Conservation (phyloP, 2,797 vertebrate species). For the Coregonus ussuriensis region DNA sequence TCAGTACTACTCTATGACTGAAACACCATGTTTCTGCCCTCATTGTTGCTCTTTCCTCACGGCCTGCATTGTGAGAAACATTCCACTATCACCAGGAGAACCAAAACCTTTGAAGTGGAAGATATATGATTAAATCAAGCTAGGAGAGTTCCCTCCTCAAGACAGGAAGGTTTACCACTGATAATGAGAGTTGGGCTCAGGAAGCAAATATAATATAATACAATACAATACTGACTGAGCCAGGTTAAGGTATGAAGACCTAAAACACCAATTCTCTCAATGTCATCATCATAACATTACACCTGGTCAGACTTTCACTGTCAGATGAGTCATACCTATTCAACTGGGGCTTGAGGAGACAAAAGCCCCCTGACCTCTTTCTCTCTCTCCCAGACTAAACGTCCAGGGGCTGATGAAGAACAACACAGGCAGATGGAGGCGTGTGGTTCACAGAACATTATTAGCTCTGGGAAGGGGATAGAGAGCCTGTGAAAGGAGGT, state of each 20-base stretch:
- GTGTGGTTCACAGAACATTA: not conserved
- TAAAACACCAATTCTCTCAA: not conserved
- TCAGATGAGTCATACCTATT: not conserved
- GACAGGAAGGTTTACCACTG: too few relatives aligned
- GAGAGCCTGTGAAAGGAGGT: not conserved
- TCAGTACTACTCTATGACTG: not conserved
- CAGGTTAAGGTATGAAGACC: not conserved
- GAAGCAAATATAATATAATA: conserved; percentile 7
- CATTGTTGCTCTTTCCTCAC: not conserved
- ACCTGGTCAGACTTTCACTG: not conserved
- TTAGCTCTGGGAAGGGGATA: not conserved
- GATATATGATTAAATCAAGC: conserved; percentile 10
- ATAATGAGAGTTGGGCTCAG: not conserved
- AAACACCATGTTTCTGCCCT: not conserved
- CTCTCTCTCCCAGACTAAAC: not conserved
- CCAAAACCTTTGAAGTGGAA: not conserved
- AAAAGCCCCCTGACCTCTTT: not conserved
- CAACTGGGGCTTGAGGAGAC: not conserved
- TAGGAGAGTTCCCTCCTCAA: not conserved
- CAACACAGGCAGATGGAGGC: not conserved
- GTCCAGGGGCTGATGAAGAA: not conserved
- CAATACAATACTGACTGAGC: not conserved
- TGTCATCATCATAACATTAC: not conserved
- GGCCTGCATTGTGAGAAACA: not conserved
- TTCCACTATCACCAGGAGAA: not conserved